phyloP scores from a whole-genome alignment of 2,888 invertebrate genomes.

The Yponomeuta cagnagella region DNA sequence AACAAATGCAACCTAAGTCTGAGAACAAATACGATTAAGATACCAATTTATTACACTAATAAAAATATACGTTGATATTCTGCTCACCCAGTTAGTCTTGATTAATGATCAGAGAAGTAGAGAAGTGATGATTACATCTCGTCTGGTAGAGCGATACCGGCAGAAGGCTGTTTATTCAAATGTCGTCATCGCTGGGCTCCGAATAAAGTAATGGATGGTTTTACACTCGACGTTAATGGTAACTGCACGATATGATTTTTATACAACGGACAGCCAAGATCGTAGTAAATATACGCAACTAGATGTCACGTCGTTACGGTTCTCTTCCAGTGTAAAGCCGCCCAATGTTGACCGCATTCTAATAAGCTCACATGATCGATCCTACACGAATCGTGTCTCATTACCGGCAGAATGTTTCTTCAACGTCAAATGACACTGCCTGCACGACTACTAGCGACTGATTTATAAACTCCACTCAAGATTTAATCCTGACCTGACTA shows the following conservation, averaged over 20 bases:
- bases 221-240: no score
- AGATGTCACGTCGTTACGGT: neutral
- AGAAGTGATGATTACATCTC: neutral
- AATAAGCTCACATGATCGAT: constrained; percentile 42
- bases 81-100: neutral
- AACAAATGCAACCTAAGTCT: no score
- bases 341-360: constrained; percentile 27
- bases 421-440: constrained; percentile 21
- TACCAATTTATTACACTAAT: no score
- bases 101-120: neutral
- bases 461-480: neutral
- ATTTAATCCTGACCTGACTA: neutral
- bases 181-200: neutral
- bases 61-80: no score
- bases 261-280: no score
- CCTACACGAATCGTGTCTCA: constrained; percentile 39
- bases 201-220: neutral
- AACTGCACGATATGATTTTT: no score
- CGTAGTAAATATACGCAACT: no score
- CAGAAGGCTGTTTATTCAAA: neutral
- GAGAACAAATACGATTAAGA: no score
- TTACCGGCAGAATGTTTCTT: constrained; percentile 35
- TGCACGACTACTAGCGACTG: constrained; percentile 23
- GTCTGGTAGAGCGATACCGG: neutral
- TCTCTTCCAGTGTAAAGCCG: neutral